Evolutionary conservation across 1,140 invertebrate species (phyloP), one percentile per base, ranked within the genome.

Genomic region (Ostrea denselamellosa): DNA sequence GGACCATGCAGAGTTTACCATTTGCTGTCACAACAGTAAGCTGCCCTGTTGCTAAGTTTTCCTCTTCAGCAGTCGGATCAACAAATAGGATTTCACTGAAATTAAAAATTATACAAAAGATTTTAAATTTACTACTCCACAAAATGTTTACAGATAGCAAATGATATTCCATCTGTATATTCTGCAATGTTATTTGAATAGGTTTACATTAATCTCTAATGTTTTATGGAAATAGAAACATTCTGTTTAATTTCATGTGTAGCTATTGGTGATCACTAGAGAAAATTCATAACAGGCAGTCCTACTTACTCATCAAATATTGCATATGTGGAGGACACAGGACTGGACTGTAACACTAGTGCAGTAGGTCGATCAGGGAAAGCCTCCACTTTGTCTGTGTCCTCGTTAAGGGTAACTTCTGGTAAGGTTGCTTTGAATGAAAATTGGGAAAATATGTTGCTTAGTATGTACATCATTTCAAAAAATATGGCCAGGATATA

Each of bases 271-370:
- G 2, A 44, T 44, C 34, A 44, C 34, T 44, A 5, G 34, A 44
- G 34, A 44, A 44, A 44, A 44, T 44, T 44, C 34, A 44, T 44
- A 44, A 44, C 34, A 44, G 34, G 34, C 34, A 2, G 34, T 44
- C 22, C 44, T 84, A 96, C 95, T 95, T 94, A 97, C 96, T 97
- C 95, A 90, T 97, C 96, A 95, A 97, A 97, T 90, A 97, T 93
- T 51, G 96, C 96, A 95, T 97, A 97, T 77, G 97, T 97, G 83
- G 96, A 96, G 34, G 96, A 96, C n/a, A 97, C 95, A 77, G 97
- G 96, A 68, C 96, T 93, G 86, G 95, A 95, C 91, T 95, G 93
- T 1, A 97, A 87, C 81, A 95, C 95, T 86, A 97, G 92, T 91
- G 95, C 96, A 94, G 71, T 96, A 95, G 88, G 90, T 44, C 89